phyloP scores from a whole-genome alignment of 2,113 vertebrate genomes.

The Sander vitreus region DNA sequence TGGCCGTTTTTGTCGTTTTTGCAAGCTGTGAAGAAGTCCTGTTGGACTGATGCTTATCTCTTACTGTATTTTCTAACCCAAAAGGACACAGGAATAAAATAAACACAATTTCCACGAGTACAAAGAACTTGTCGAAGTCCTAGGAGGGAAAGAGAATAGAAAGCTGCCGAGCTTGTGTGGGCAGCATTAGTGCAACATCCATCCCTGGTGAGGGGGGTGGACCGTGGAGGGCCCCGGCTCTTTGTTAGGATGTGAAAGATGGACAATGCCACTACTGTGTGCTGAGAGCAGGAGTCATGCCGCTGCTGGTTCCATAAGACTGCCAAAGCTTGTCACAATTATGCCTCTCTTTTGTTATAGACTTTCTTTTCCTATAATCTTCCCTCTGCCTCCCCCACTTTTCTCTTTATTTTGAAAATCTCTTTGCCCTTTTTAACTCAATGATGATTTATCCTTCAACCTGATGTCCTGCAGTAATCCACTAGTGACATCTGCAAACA shows the following conservation, averaged over 20 bases:
- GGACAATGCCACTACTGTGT: constrained; percentile 69
- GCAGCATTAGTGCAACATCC: constrained; percentile 68
- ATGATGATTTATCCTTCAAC: constrained; percentile 4
- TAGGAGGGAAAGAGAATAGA: constrained; percentile 49
- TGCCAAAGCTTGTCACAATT: constrained; percentile 59
- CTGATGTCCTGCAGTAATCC: constrained; percentile 11
- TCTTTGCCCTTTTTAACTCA: constrained; percentile 20
- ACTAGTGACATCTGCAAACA: constrained; percentile 31
- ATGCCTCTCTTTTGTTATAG: constrained; percentile 41
- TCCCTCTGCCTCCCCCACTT: not conserved
- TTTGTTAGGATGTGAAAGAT: constrained; percentile 59
- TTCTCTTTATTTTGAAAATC: not conserved
- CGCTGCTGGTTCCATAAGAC: constrained; percentile 34
- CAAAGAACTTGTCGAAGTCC: constrained; percentile 57
- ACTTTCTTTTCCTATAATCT: constrained; percentile 21
- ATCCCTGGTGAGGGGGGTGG: constrained; percentile 36
- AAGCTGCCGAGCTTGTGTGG: constrained; percentile 55
- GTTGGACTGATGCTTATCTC: constrained; percentile 27
- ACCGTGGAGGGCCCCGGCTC: constrained; percentile 42
- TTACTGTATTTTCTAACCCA: not conserved
- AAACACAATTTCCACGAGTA: constrained; percentile 45
- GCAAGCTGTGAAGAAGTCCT: constrained; percentile 4
- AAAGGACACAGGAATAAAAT: constrained; percentile 19
- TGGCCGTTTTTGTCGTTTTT: constrained; percentile 19
- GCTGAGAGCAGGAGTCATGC: constrained; percentile 59